Conservation (phyloP, 2,113 vertebrate species). For the Zapus hudsonius region DNA sequence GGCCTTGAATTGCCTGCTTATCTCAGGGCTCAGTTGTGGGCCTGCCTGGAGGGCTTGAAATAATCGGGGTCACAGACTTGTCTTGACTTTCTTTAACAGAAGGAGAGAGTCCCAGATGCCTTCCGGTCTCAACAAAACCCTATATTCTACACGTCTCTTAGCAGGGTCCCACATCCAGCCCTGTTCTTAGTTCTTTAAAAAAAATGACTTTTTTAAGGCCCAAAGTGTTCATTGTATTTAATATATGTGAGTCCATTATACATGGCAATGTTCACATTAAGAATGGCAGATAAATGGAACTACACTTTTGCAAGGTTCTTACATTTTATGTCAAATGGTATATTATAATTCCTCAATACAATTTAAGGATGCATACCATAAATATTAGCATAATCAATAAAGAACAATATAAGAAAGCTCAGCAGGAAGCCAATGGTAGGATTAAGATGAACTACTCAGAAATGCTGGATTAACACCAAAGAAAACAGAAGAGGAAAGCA, state of each 20-base stretch:
- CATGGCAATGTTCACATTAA: neutral
- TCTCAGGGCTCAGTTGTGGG: too few relatives aligned
- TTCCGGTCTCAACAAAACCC: too few relatives aligned
- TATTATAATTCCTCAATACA: neutral
- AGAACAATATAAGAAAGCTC: neutral
- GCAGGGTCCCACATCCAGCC: too few relatives aligned
- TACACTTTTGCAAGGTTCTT: neutral
- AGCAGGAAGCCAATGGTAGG: neutral
- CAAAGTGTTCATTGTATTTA: neutral
- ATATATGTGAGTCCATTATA: neutral
- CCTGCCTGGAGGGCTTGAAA: too few relatives aligned
- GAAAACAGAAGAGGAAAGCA: neutral
- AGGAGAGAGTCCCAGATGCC: too few relatives aligned
- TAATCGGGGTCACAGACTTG: too few relatives aligned
- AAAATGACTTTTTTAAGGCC: neutral
- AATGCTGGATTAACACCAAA: constrained; percentile 1
- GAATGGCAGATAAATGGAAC: neutral
- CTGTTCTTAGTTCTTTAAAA: too few relatives aligned
- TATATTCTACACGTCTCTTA: too few relatives aligned
- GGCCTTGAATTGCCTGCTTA: too few relatives aligned
- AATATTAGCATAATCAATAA: neutral
- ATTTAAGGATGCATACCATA: constrained; percentile 2
- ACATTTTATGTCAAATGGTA: neutral
- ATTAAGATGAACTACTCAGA: constrained; percentile 1
- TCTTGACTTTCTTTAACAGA: too few relatives aligned